These are phyloP conservation scores for Akabosia matsudoensis DNA, from an alignment of 1,140 invertebrate species.

Conservation along the genomic window DNA sequence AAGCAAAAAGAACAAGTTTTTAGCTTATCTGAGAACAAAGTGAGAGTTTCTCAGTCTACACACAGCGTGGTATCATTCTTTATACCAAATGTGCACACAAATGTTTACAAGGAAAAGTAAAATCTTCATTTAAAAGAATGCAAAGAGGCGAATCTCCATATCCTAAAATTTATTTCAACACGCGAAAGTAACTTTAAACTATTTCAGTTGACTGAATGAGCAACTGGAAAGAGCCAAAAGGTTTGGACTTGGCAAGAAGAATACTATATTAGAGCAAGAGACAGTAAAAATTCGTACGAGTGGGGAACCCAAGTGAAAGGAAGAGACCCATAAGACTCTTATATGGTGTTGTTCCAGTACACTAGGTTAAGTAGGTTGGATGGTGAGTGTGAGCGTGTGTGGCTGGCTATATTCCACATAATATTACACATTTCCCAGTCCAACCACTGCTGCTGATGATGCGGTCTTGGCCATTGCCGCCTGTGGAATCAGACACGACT, in stretches of 20 bases:
- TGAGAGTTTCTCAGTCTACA: no score
- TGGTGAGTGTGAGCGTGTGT: neutral
- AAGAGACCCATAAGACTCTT: neutral
- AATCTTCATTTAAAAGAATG: no score
- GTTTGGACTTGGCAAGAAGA: no score
- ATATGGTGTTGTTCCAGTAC: neutral
- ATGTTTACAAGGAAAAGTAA: no score
- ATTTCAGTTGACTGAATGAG: neutral
- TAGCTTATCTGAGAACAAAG: no score
- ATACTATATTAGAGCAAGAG: neutral
- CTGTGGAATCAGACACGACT: neutral
- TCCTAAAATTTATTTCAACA: no score
- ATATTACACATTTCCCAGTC: neutral
- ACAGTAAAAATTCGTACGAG: neutral
- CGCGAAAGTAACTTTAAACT: no score
- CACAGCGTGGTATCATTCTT: no score
- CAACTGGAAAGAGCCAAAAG: neutral
- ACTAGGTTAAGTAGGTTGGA: neutral
- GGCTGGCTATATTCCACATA: no score
- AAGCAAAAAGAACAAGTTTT: neutral
- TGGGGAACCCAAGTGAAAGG: neutral
- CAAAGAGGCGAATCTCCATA: no score
- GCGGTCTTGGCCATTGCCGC: neutral
- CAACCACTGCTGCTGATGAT: constrained; percentile 13
- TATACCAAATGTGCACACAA: no score